phyloP scores from a whole-genome alignment of 2,888 invertebrate species.

The Mythimna loreyi region DNA sequence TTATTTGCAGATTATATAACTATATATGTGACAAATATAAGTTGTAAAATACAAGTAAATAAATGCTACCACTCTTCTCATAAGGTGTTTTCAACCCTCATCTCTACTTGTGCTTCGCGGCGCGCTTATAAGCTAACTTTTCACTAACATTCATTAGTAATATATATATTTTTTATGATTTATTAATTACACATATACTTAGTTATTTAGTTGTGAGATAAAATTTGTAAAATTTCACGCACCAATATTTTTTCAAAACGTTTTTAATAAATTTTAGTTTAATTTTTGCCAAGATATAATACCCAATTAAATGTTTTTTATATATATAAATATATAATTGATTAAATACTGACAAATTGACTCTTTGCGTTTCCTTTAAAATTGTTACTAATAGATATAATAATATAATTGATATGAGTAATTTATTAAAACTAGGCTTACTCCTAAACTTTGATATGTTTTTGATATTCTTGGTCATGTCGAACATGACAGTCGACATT shows the following conservation, averaged over 20 bases:
- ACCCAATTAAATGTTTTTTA: not conserved
- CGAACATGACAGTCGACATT: slow-evolving; percentile 76
- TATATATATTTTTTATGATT: not conserved
- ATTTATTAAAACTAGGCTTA: slow-evolving; percentile 44
- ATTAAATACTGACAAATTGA: slow-evolving; percentile 52
- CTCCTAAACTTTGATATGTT: slow-evolving; percentile 85
- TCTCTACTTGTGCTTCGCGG: slow-evolving; percentile 49
- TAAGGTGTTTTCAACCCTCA: slow-evolving; percentile 11
- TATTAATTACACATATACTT: not conserved
- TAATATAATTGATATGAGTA: slow-evolving; percentile 37
- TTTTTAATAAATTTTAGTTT: not conserved
- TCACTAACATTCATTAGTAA: not conserved
- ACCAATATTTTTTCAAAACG: not conserved
- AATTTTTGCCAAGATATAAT: not conserved
- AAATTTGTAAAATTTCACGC: not conserved
- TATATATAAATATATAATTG: slow-evolving; percentile 9
- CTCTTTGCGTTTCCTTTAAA: slow-evolving; percentile 14
- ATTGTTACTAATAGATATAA: slow-evolving; percentile 25
- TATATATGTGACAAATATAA: slow-evolving; percentile 10
- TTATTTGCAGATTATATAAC: not conserved
- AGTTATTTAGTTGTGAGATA: not conserved
- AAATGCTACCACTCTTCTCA: not conserved
- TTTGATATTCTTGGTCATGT: slow-evolving; percentile 89
- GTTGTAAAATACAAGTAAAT: slow-evolving; percentile 1
- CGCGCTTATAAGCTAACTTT: slow-evolving; percentile 20